Evolutionary conservation across 2,113 vertebrate genomes (phyloP).

Genomic region (Edolisoma coerulescens): DNA sequence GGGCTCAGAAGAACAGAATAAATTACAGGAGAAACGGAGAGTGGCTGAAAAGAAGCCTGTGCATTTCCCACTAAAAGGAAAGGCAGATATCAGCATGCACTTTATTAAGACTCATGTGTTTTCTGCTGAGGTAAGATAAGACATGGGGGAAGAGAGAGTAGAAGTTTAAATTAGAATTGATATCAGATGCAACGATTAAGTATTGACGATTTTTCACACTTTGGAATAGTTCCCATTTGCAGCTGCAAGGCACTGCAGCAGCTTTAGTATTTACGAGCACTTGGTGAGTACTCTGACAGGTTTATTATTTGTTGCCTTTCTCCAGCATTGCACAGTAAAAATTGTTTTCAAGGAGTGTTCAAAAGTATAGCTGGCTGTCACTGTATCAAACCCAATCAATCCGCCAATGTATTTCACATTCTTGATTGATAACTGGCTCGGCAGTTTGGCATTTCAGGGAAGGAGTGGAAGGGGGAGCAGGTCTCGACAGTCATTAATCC

Average conservation of each 20-base stretch:
- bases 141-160: not conserved
- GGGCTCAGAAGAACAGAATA: not conserved
- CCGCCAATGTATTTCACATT: slow-evolving; percentile 65
- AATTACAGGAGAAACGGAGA: not conserved
- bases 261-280: slow-evolving; percentile 72
- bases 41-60: not conserved
- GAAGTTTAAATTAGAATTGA: slow-evolving; percentile 41
- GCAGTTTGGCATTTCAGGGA: slow-evolving; percentile 63
- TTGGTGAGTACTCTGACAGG: slow-evolving; percentile 70
- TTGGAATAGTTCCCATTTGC: slow-evolving; percentile 46
- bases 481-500: slow-evolving; percentile 68
- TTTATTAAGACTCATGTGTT: not conserved
- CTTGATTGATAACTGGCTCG: slow-evolving; percentile 74
- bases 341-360: slow-evolving; percentile 76
- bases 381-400: slow-evolving; percentile 71
- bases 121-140: slow-evolving; percentile 42
- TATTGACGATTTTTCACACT: slow-evolving; percentile 55
- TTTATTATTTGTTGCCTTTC: slow-evolving; percentile 83
- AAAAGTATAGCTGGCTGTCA: slow-evolving; percentile 69
- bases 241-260: slow-evolving; percentile 46
- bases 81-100: not conserved
- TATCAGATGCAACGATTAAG: slow-evolving; percentile 65
- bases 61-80: not conserved
- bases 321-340: slow-evolving; percentile 76
- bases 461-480: slow-evolving; percentile 39